phyloP scores from a whole-genome alignment of 2,888 invertebrate species.

The Dendrolimus houi region DNA sequence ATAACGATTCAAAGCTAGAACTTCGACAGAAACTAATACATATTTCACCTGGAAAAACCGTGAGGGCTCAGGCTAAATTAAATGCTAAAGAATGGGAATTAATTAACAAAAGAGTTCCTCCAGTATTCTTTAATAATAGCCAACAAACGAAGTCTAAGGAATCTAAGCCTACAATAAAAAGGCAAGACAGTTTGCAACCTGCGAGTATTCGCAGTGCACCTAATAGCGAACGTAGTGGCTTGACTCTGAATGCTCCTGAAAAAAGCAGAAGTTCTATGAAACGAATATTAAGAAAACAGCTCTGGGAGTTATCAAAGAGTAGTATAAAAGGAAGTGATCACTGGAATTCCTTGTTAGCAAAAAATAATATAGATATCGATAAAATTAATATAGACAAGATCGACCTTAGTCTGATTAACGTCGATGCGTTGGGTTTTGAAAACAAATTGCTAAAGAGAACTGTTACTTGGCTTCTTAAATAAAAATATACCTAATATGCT shows the following conservation, averaged over 20 bases:
- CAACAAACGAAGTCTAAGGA: not conserved
- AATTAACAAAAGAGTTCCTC: not conserved
- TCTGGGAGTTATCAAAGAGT: constrained; percentile 28
- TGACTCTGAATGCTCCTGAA: constrained; percentile 3
- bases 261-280: constrained; percentile 15
- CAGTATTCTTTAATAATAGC: not conserved
- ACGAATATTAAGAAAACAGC: constrained; percentile 20
- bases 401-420: constrained; percentile 25
- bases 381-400: constrained; percentile 31
- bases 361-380: constrained; percentile 28
- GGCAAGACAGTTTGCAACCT: not conserved
- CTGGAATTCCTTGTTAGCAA: constrained; percentile 20
- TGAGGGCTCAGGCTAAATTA: not conserved
- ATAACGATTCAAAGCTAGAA: not conserved
- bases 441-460: constrained; percentile 27
- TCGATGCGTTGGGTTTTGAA: constrained; percentile 28
- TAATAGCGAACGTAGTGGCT: not conserved
- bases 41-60: not conserved
- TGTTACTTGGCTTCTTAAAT: constrained; percentile 29
- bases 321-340: constrained; percentile 22
- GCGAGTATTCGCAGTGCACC: not conserved
- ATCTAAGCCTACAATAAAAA: not conserved
- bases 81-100: not conserved
- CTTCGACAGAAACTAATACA: not conserved
- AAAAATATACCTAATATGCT: constrained; percentile 1